Evolutionary conservation across 2,888 invertebrate genomes (phyloP), one percentile per base, ranked within the genome.

Genomic region (Margaritifera margaritifera): DNA sequence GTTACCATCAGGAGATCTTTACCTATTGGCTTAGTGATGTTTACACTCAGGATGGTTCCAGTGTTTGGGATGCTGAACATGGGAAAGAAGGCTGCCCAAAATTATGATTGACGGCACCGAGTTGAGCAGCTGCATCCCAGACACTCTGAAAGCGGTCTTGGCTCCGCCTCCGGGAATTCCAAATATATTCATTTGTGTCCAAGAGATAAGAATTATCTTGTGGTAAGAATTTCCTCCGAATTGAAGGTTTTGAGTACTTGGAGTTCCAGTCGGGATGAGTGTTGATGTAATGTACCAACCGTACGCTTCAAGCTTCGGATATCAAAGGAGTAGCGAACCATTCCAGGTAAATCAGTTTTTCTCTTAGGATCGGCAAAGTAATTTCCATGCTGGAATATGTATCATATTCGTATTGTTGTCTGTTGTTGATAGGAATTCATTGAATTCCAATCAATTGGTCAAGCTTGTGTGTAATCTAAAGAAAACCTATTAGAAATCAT

Each of bases 281-380:
- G 82, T 82, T 75, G 84, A 84, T 67, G 78, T 84, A 62, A 84
- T 84, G 82, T 84, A 83, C 68, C 81, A 81, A 69, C 80, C 84
- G 57, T 84, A 84, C 72, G 77, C 78, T 27, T 66, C 81, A 31
- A 79, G 83, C 71, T 83, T 83, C 64, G 80, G 81, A 74, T 84
- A 84, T 74, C 83, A 81, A 73, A 75, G 78, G 71, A 74, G 72
- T 72, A 77, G 72, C 69, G 77, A 77, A 24, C 72, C 74, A 62
- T 64, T 77, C 59, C 77, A 77, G 77, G 77, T 77, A 77, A 73
- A 66, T 66, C 69, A 68, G 69, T 72, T 64, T 72, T 68, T 68
- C 71, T 72, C 15, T 42, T 42, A 42, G 42, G 42, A 42, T 42
- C 42, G 42, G 42, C 42, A 42, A 42, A 24, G 57, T 31, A 50